Evolutionary conservation across 2,797 vertebrate genomes (phyloP).

Genomic region (Ptychobarbus kaznakovi): DNA sequence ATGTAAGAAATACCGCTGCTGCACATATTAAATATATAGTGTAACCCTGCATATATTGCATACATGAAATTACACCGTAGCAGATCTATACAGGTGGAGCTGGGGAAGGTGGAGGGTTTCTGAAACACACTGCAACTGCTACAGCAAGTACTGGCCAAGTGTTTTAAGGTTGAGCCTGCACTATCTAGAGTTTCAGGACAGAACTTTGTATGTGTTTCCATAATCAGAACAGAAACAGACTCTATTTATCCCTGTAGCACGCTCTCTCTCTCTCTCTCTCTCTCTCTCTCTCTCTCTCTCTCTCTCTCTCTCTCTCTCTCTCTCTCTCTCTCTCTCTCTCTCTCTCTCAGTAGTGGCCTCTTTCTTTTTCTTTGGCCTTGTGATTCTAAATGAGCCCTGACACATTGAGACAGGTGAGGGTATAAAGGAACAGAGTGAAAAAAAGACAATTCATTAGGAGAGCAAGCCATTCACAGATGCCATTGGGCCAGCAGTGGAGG

Average conservation of each 20-base stretch:
- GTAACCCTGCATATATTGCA: not conserved
- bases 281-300: constrained; percentile 14
- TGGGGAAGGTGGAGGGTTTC: not conserved
- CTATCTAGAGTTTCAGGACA: not conserved
- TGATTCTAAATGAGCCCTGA: constrained; percentile 55
- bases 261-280: constrained; percentile 30
- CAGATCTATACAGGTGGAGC: not conserved
- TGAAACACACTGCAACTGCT: not conserved
- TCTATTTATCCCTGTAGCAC: not conserved
- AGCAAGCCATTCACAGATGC: constrained; percentile 34
- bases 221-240: not conserved
- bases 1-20: not conserved
- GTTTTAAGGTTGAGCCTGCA: not conserved
- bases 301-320: constrained; percentile 26
- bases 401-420: constrained; percentile 47
- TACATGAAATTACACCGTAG: not conserved
- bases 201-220: not conserved
- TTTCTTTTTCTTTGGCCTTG: constrained; percentile 8
- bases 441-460: constrained; percentile 40
- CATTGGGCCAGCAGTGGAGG: constrained; percentile 13
- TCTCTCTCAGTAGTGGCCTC: constrained; percentile 7
- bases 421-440: constrained; percentile 30
- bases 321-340: constrained; percentile 13
- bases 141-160: too few species aligned
- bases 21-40: not conserved